phyloP scores from a whole-genome alignment of 2,888 invertebrate species.

The Ganaspis brasiliensis region DNA sequence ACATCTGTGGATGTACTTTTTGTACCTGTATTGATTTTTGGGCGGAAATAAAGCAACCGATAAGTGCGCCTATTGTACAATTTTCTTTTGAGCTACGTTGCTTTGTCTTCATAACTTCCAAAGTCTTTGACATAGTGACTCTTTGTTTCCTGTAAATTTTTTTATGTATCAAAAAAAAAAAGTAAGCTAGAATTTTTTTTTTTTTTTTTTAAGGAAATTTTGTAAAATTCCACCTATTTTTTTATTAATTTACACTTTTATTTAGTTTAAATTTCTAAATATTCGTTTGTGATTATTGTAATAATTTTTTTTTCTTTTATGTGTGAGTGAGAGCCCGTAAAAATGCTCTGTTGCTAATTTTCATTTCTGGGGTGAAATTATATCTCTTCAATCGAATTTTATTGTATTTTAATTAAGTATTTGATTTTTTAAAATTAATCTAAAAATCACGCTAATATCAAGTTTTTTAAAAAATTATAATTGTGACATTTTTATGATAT shows the following conservation, averaged over 20 bases:
- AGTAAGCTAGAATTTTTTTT: not conserved
- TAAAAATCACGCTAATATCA: too few species aligned
- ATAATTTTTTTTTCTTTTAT: not conserved
- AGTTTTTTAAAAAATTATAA: too few species aligned
- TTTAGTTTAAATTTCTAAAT: too few species aligned
- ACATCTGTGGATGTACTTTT: not conserved
- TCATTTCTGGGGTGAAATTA: not conserved
- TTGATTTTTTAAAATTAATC: too few species aligned
- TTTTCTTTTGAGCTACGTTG: slow-evolving; percentile 35
- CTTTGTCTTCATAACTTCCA: slow-evolving; percentile 24
- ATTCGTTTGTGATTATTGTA: not conserved
- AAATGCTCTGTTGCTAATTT: slow-evolving; percentile 15
- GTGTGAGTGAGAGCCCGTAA: not conserved
- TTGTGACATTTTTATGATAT: too few species aligned
- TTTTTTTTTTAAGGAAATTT: too few species aligned
- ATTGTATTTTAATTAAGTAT: too few species aligned
- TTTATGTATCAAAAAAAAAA: not conserved
- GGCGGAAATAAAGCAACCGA: not conserved
- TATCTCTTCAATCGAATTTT: not conserved
- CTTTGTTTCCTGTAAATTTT: slow-evolving; percentile 33
- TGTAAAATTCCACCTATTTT: not conserved
- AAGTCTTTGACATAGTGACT: not conserved
- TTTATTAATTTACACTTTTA: not conserved
- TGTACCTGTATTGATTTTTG: slow-evolving; percentile 19
- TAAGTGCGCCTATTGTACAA: slow-evolving; percentile 24